These are phyloP conservation scores for Bombus breviceps DNA, from an alignment of 1,140 invertebrate genomes.

Conservation along the genomic window DNA sequence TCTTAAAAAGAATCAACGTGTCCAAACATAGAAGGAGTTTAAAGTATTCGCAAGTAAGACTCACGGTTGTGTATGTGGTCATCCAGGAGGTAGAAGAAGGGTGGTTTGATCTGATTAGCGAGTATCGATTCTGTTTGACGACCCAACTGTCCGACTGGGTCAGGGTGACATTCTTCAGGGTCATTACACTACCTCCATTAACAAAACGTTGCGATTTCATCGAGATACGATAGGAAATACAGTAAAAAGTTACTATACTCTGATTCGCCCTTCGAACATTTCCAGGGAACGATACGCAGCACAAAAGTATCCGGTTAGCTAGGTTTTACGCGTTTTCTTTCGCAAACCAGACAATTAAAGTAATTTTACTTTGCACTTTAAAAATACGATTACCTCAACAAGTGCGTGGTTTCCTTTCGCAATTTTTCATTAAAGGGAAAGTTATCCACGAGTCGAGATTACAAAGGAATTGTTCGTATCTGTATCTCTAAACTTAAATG, in stretches of 20 bases:
- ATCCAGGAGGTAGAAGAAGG: constrained; percentile 68
- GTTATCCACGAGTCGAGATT: too few species aligned
- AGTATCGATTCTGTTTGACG: constrained; percentile 78
- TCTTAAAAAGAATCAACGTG: background rate
- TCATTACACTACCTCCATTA: constrained; percentile 60
- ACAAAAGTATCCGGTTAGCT: background rate
- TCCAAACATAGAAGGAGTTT: background rate
- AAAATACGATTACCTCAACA: too few species aligned
- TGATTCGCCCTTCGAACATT: background rate
- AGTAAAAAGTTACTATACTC: background rate
- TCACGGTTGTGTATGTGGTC: constrained; percentile 59
- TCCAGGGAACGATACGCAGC: background rate
- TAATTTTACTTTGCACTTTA: too few species aligned
- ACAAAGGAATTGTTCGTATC: too few species aligned
- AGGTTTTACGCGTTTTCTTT: too few species aligned
- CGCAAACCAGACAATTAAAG: too few species aligned
- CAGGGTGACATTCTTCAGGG: constrained; percentile 77
- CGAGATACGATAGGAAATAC: background rate
- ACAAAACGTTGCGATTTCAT: constrained; percentile 29
- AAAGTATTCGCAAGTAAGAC: background rate
- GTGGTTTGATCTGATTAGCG: constrained; percentile 79
- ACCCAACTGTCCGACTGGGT: constrained; percentile 77
- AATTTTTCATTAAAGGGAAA: too few species aligned
- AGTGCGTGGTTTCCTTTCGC: too few species aligned
- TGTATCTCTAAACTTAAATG: too few species aligned